Evolutionary conservation across 1,140 invertebrate genomes (phyloP).

Genomic region (Solenopsis invicta): DNA sequence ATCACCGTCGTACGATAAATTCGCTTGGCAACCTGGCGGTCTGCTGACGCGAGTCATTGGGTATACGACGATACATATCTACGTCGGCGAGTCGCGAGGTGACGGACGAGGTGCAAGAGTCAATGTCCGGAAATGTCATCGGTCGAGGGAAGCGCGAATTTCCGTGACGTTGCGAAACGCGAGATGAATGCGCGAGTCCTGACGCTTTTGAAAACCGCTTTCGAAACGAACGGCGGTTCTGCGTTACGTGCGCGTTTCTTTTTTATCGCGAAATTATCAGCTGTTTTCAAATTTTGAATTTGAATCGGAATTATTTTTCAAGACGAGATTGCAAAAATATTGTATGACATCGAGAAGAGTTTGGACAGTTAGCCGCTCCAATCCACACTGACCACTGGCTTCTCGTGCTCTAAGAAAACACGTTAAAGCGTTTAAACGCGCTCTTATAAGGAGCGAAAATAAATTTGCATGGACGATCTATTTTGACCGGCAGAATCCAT

Average conservation of each 20-base stretch:
- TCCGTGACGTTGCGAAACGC: neutral
- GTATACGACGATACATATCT: constrained; percentile 32
- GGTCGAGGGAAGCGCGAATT: constrained; percentile 23
- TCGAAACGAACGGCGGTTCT: neutral
- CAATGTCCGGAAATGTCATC: constrained; percentile 40
- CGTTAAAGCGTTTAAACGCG: constrained; percentile 11
- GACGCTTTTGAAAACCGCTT: neutral
- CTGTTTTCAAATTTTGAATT: neutral
- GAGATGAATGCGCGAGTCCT: neutral
- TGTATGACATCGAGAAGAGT: neutral
- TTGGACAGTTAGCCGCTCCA: neutral
- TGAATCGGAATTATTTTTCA: neutral
- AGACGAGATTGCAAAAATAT: neutral
- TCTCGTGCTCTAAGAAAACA: neutral
- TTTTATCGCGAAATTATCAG: neutral
- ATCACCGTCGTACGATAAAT: constrained; percentile 76
- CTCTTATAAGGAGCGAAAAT: constrained; percentile 20
- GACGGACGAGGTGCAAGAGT: constrained; percentile 36
- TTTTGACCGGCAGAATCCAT: constrained; percentile 64
- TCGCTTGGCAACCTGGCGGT: constrained; percentile 78
- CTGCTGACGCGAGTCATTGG: constrained; percentile 78
- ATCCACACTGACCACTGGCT: neutral
- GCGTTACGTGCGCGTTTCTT: neutral
- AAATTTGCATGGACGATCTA: constrained; percentile 59
- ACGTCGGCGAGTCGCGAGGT: constrained; percentile 8